These are phyloP conservation scores for Pseudomyrmex flavicornis DNA, from an alignment of 1,140 invertebrate species.

Conservation along the genomic window DNA sequence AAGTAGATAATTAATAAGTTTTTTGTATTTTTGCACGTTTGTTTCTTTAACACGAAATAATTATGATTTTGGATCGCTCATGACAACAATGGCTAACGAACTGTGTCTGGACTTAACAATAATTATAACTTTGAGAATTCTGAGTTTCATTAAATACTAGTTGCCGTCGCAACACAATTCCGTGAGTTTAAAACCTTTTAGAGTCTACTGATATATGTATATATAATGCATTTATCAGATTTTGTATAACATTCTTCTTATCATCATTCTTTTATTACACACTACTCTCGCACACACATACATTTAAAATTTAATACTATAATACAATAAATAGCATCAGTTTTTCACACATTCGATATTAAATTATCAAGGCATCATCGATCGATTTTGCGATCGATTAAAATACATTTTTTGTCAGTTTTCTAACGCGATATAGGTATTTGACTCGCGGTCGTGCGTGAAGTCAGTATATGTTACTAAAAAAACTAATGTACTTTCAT, in stretches of 20 bases:
- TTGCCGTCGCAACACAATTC: not conserved
- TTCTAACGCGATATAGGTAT: not conserved
- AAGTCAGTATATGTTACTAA: no score
- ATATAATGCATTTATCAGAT: not conserved
- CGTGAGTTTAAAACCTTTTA: slow-evolving; percentile 12
- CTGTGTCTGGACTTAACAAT: not conserved
- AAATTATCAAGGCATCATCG: slow-evolving; percentile 19
- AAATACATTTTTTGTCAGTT: not conserved
- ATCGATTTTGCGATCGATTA: not conserved
- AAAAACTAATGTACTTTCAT: slow-evolving; percentile 10
- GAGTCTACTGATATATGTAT: not conserved
- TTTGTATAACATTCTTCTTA: not conserved
- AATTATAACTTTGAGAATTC: slow-evolving; percentile 14
- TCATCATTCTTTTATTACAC: not conserved
- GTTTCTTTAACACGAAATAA: not conserved
- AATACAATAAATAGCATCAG: slow-evolving; percentile 75
- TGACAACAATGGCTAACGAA: not conserved
- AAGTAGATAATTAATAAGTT: not conserved
- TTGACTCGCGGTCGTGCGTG: not conserved
- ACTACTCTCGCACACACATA: slow-evolving; percentile 26
- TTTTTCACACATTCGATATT: slow-evolving; percentile 27
- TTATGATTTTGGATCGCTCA: not conserved
- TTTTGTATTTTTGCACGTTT: not conserved
- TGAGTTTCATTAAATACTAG: slow-evolving; percentile 1
- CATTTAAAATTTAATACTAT: slow-evolving; percentile 65